A percentile compares a stretch with the other conserved stretches of the same genome.
phyloP scores from a whole-genome alignment of 2,113 vertebrate species.

The Notechis scutatus region DNA sequence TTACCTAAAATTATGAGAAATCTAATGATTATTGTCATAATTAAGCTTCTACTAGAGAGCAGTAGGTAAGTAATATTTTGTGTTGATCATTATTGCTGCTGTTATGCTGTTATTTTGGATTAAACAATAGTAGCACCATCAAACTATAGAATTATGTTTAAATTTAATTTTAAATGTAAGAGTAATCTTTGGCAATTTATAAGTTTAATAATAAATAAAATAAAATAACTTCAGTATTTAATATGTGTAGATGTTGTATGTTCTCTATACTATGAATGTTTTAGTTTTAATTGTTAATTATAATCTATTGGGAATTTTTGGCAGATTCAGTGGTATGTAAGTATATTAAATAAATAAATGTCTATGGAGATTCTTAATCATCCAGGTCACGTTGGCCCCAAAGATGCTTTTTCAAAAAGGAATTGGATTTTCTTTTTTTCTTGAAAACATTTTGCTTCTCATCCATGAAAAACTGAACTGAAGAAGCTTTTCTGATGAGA shows the following conservation, averaged over 20 bases:
- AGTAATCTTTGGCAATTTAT: not conserved
- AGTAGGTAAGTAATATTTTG: not conserved
- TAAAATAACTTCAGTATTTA: not conserved
- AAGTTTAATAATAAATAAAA: not conserved
- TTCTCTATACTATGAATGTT: not conserved
- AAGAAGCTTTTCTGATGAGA: not conserved
- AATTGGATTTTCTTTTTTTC: not conserved
- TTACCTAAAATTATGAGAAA: not conserved
- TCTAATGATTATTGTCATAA: not conserved
- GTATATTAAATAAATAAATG: not conserved
- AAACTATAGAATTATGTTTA: not conserved
- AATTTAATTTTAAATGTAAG: not conserved
- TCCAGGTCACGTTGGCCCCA: not conserved
- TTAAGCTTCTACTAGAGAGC: not conserved
- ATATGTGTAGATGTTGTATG: not conserved
- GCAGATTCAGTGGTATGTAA: not conserved
- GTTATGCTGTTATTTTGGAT: not conserved
- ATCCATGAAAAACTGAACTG: not conserved
- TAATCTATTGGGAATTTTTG: not conserved
- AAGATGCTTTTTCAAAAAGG: not conserved
- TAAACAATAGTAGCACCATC: not conserved
- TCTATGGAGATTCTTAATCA: not conserved
- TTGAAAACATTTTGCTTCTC: not conserved
- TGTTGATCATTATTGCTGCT: not conserved
- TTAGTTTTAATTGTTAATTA: not conserved